Conservation (phyloP, 30 jellyfish, hydroid and myxozoan species). For the Euphysa ruthae region DNA sequence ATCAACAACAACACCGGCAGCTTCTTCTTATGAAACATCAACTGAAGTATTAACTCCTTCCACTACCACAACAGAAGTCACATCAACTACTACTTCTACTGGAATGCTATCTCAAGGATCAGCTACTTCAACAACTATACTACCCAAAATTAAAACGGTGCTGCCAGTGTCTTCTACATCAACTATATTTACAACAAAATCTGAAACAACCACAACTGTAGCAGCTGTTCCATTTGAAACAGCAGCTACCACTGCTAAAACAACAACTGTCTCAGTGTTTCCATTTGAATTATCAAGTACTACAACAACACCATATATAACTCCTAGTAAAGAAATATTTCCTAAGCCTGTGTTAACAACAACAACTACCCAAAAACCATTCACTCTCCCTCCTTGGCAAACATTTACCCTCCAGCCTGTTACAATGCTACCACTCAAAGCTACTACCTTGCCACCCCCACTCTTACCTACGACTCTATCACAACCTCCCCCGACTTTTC, state of each 20-base stretch:
- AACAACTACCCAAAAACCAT: background rate
- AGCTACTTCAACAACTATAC: conserved; percentile 6
- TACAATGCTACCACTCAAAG: background rate
- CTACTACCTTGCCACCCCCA: background rate
- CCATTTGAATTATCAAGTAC: background rate
- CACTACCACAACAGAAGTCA: conserved; percentile 3
- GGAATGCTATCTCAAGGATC: background rate
- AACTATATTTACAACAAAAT: background rate
- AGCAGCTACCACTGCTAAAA: background rate
- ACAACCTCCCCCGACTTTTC: background rate
- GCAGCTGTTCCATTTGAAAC: background rate
- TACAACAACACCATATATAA: background rate
- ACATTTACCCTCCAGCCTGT: background rate
- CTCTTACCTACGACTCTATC: background rate
- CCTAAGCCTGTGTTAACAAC: conserved; percentile 2
- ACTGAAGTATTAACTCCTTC: background rate
- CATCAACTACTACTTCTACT: background rate
- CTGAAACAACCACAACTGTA: background rate
- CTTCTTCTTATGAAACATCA: background rate
- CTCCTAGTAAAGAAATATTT: background rate
- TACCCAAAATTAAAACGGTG: background rate
- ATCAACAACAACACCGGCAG: background rate
- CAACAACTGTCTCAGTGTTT: background rate
- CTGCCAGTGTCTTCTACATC: background rate
- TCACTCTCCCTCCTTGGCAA: conserved; percentile 9